These are phyloP conservation scores for Regulus satrapa DNA, from an alignment of 2,113 vertebrate species.

Conservation along the genomic window DNA sequence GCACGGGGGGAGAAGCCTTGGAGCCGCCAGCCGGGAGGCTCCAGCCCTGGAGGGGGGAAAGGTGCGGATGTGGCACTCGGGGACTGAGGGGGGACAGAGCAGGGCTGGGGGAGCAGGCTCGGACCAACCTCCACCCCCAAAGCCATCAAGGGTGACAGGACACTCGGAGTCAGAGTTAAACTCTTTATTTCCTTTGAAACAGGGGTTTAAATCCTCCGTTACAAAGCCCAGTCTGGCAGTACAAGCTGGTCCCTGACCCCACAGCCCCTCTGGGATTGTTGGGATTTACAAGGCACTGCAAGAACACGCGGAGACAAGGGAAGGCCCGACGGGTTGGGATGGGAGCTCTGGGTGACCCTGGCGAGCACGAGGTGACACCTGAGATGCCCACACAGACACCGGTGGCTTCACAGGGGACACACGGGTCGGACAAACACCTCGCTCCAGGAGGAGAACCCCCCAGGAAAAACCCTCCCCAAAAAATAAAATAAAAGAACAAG, in stretches of 20 bases:
- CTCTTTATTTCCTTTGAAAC: slow-evolving; percentile 59
- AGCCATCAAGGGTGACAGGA: accelerated
- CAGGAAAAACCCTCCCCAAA: not conserved
- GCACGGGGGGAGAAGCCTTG: not conserved
- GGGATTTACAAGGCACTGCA: slow-evolving; percentile 64
- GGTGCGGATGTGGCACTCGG: accelerated
- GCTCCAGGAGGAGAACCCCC: not conserved
- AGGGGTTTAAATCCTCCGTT: not conserved
- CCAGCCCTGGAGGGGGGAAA: not conserved
- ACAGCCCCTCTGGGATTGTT: not conserved
- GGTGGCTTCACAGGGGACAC: not conserved
- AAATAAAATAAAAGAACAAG: too few relatives aligned
- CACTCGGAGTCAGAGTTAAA: not conserved
- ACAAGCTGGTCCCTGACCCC: not conserved
- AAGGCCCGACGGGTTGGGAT: not conserved
- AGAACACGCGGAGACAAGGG: not conserved
- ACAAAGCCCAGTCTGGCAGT: slow-evolving; percentile 24
- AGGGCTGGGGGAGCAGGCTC: accelerated
- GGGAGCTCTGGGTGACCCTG: too few relatives aligned
- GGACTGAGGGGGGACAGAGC: too few relatives aligned
- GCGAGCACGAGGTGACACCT: not conserved
- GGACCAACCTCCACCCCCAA: accelerated
- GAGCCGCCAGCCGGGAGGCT: accelerated
- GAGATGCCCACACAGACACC: not conserved
- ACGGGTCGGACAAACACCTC: not conserved